Base-by-base conservation (phyloP, 1,140 invertebrate genomes). In the Notospermus geniculatus region DNA sequence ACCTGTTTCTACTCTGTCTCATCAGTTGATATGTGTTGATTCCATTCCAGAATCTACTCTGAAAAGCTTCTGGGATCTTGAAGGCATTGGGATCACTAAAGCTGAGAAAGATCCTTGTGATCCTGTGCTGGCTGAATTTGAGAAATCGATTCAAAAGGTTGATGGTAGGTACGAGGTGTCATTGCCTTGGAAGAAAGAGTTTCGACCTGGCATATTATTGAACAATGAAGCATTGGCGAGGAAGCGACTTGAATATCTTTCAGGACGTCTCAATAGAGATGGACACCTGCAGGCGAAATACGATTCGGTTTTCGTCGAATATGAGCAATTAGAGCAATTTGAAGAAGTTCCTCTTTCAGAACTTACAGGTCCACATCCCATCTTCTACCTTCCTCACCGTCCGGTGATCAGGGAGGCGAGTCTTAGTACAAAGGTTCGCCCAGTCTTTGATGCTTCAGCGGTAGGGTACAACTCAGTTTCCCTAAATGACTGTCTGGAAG, bases 351-450 rank as follows among this genome's bases (percentile, higher is more conserved):
- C n/a, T 9, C 22, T 25, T 5, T 5, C 9, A 13, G 54, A 25
- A n/a, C 27, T 29, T 5, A 7, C 19, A 25, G 22, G 19, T 22
- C 28, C 54, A 2, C n/a, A 27, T n/a, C 54, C 54, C 7, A n/a
- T 55, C 11, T 55, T n/a, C 73, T 75, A 84, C 78, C 74, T 83
- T 5, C 79, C 82, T 2, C 83, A 84, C 71, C 80, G 82, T 39
- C 58, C 54, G 0, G 77, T 84, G 0, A 62, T 75, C 7, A 67
- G 67, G 9, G 60, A 64, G 56, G 70, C 65, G 25, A 64, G 63
- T 19, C 41, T 19, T 0, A 75, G 75, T 1, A 74, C 77, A 2
- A 77, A 81, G 62, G 52, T 75, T 0, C 65, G 80, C 0, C 65
- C 74, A 11, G 78, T 82, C 2, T 80, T 79, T 57, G 79, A 82